A percentile compares a stretch with the other conserved stretches of the same genome.
phyloP scores from a whole-genome alignment of 2,113 vertebrate species.

The Climacteris rufus region DNA sequence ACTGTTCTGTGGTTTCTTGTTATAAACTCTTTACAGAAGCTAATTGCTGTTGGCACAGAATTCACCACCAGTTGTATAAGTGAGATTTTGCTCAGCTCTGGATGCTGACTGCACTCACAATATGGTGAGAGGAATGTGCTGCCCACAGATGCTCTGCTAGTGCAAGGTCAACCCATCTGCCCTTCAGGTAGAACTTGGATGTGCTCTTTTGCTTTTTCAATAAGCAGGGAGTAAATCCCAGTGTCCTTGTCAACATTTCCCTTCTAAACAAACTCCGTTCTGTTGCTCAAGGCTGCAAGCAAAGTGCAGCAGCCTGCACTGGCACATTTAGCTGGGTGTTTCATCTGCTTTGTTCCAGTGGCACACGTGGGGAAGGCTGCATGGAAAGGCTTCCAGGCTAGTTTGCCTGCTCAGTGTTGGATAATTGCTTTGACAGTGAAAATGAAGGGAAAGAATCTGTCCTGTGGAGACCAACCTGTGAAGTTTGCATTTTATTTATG shows the following conservation, averaged over 20 bases:
- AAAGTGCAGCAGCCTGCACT: neutral
- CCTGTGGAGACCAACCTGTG: neutral
- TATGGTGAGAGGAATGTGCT: neutral
- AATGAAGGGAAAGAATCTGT: neutral
- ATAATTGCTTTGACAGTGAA: neutral
- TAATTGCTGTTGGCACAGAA: constrained; percentile 46
- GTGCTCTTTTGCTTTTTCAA: neutral
- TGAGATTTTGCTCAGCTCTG: constrained; percentile 1
- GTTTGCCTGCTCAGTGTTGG: neutral
- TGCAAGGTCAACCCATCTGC: neutral
- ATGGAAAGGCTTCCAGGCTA: neutral
- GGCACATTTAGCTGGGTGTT: neutral
- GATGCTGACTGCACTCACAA: neutral
- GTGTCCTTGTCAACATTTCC: neutral
- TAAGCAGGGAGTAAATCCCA: neutral
- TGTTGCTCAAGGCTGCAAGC: neutral
- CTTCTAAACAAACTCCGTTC: neutral
- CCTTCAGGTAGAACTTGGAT: neutral
- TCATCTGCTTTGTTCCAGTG: neutral
- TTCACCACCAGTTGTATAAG: constrained; percentile 35
- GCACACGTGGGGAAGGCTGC: neutral
- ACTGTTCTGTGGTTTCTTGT: constrained; percentile 52
- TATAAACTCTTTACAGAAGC: constrained; percentile 53
- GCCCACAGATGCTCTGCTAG: neutral
- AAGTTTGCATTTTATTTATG: constrained; percentile 25